A percentile compares a stretch with the other conserved stretches of the same genome.
phyloP scores from a whole-genome alignment of 2,888 invertebrate genomes.

The Hydraecia micacea region DNA sequence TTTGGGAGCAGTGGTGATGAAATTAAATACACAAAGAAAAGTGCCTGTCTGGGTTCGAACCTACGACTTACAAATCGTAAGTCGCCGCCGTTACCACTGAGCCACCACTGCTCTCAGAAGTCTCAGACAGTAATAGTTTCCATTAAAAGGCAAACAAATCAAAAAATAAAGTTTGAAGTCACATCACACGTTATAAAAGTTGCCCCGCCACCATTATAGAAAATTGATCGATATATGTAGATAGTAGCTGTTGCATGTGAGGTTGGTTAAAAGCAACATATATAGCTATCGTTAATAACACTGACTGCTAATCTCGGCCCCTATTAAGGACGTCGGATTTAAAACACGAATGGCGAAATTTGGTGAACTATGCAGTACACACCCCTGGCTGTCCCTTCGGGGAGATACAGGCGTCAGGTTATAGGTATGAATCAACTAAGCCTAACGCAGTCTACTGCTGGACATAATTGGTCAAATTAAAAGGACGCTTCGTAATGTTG shows the following conservation, averaged over 20 bases:
- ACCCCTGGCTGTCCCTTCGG: background rate
- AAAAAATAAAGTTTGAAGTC: background rate
- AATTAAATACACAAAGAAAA: too few species aligned
- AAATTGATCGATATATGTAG: constrained; percentile 19
- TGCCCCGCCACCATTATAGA: constrained; percentile 7
- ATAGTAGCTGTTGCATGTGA: constrained; percentile 24
- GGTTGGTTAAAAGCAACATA: constrained; percentile 16
- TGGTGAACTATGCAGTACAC: background rate
- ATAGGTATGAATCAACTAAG: background rate
- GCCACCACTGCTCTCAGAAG: too few species aligned
- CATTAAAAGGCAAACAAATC: background rate
- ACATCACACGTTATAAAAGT: background rate
- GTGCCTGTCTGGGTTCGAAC: too few species aligned
- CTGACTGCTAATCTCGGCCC: background rate
- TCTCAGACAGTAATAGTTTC: background rate
- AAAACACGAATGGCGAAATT: background rate
- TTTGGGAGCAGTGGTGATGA: too few species aligned
- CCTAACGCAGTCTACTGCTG: background rate
- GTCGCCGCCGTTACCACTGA: too few species aligned
- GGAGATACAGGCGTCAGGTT: background rate
- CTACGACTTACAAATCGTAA: too few species aligned
- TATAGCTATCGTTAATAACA: constrained; percentile 16
- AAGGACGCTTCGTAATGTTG: too few species aligned
- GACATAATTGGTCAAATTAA: too few species aligned
- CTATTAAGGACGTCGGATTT: background rate